A percentile compares a stretch with the other conserved stretches of the same genome.
Conservation (phyloP, 1,140 invertebrate species). For the Andrena cerasifolii region DNA sequence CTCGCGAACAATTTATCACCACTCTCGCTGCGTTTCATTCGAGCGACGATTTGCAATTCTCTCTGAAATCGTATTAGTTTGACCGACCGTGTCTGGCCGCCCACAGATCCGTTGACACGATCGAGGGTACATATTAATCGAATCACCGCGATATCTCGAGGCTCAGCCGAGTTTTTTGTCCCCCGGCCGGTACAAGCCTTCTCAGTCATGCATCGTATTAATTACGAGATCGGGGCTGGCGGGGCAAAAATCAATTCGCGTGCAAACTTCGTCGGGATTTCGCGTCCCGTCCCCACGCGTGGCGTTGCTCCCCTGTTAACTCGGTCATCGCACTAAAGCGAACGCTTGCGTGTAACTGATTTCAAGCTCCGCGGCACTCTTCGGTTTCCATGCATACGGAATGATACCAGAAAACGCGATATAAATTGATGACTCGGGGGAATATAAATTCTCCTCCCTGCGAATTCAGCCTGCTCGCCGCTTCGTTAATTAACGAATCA, state of each 20-base stretch:
- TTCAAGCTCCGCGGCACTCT: constrained; percentile 23
- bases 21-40: constrained; percentile 6
- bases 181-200: not conserved
- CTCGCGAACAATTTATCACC: constrained; percentile 52
- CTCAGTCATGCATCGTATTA: constrained; percentile 38
- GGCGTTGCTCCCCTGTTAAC: constrained; percentile 35
- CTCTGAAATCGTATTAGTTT: constrained; percentile 55
- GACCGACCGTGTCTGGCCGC: constrained; percentile 53
- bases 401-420: constrained; percentile 42
- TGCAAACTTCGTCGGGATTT: constrained; percentile 16
- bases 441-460: constrained; percentile 33
- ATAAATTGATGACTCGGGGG: constrained; percentile 41
- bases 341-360: constrained; percentile 25
- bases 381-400: constrained; percentile 48
- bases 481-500: constrained; percentile 48
- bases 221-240: constrained; percentile 34
- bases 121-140: constrained; percentile 40
- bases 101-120: constrained; percentile 43
- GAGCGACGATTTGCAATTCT: constrained; percentile 27
- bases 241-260: constrained; percentile 18
- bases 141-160: constrained; percentile 25
- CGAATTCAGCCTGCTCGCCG: not conserved
- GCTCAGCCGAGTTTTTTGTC: constrained; percentile 4
- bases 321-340: constrained; percentile 41
- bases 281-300: constrained; percentile 22